Evolutionary conservation across 2,888 invertebrate genomes (phyloP), one percentile per base, ranked within the genome.

Genomic region (Cephalotes varians): DNA sequence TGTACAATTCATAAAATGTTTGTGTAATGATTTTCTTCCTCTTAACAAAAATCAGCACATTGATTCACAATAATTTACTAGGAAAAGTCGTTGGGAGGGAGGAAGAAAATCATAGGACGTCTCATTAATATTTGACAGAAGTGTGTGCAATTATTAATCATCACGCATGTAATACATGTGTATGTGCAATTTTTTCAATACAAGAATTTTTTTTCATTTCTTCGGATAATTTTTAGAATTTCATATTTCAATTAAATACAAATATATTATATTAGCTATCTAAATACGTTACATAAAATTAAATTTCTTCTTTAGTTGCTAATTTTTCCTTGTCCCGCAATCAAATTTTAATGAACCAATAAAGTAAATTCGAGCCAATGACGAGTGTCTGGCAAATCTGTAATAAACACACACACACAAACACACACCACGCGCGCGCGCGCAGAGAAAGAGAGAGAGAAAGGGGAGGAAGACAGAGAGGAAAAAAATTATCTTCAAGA

Each of bases 1-100:
- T 44, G 9, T 44, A 47, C 12, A 65, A n/a, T n/a, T n/a, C n/a
- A n/a, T n/a, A n/a, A n/a, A n/a, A 83, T 84, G 85, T 85, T 88
- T 84, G 73, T 73, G 37, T 54, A 81, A 72, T 56, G 56, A 83
- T 85, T 81, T 83, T 34, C 71, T 65, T 58, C 58, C 44, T 80
- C 51, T 31, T 44, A 47, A 58, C n/a, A 49, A 49, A n/a, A 71
- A 40, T 56, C 73, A 67, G 21, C 47, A 37, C 67, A 25, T 76
- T 71, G 25, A 54, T 67, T 58, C 71, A 34, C 25, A 69, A 49
- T 76, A 64, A 74, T 7, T 7, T 18, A 6, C 18, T 47, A 67
- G n/a, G n/a, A n/a, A n/a, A n/a, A n/a, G n/a, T n/a, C n/a, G n/a
- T n/a, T n/a, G n/a, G n/a, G n/a, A n/a, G n/a, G n/a, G n/a, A n/a